Base-by-base conservation (phyloP, 2,888 invertebrate species). In the Branchellion lobata region DNA sequence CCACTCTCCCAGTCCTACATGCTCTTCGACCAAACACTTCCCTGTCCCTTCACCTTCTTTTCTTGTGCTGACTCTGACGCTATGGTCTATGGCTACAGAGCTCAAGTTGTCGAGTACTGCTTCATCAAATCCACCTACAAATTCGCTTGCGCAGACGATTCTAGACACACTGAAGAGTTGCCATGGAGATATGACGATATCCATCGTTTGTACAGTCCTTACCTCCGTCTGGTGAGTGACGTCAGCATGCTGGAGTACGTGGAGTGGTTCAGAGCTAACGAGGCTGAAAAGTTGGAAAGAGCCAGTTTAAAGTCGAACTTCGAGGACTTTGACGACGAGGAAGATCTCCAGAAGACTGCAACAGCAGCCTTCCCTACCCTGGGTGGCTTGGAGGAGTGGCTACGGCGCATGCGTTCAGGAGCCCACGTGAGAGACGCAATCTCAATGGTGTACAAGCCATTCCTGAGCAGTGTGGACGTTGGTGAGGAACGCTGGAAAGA, bases 71-170 rank as follows among this genome's bases (percentile, higher is more conserved):
- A 79, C 3, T 79, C 65, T 11, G 76, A 80, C 3, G 81, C 81
- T 27, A 74, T 80, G 81, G 27, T 76, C 29, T 83, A 82, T 65
- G 83, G 83, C 31, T 83, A 83, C 73, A 72, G 83, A 33, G 81
- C 81, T 24, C 82, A 81, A 75, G 29, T 81, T 40, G 33, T 83
- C 18, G 81, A 83, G 53, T 82, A 81, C 80, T 83, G 83, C 78
- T 83, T 61, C 33, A 69, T 78, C 40, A 68, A 65, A 24, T 18
- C 68, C 2, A 29, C 31, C 36, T 81, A 73, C 65, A 65, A 47
- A 69, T 36, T 81, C 51, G 47, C 65, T 27, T 24, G 65, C 18
- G 74, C 68, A 29, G 81, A 81, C 40, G 80, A 80, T 36, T 40
- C 79, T 24, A 51, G 31, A 14, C 79, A 78, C 65, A 33, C 53